A percentile compares a stretch with the other conserved stretches of the same genome.
These are phyloP conservation scores for Helleia helle DNA, from an alignment of 2,888 invertebrate species.

Conservation along the genomic window DNA sequence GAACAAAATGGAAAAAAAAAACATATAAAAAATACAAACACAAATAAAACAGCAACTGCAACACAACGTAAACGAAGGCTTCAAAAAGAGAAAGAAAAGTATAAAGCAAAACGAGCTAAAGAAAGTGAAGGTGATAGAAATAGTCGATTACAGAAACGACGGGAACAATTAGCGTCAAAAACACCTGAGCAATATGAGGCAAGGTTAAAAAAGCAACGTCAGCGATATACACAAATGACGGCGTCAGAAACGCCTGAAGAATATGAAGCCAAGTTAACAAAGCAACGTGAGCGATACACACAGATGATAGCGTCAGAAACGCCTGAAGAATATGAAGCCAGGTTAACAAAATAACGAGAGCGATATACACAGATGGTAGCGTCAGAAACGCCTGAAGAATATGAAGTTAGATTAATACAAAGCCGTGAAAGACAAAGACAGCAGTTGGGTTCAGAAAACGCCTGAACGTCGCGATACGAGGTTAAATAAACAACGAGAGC, in stretches of 20 bases:
- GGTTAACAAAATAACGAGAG: background rate
- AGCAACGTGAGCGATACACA: background rate
- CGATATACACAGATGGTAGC: background rate
- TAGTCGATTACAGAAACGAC: slow-evolving; percentile 1
- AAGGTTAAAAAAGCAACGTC: background rate
- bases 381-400: slow-evolving; percentile 11
- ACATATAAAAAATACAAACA: background rate
- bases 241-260: background rate
- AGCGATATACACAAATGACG: background rate
- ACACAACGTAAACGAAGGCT: background rate
- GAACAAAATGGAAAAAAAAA: slow-evolving; percentile 13
- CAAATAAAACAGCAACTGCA: slow-evolving; percentile 5
- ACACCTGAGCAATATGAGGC: background rate
- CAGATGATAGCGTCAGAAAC: background rate
- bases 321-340: background rate
- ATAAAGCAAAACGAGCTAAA: slow-evolving; percentile 1
- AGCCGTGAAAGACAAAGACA: background rate
- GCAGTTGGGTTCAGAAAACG: background rate
- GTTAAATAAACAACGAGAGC: slow-evolving; percentile 12
- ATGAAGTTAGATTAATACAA: slow-evolving; percentile 1
- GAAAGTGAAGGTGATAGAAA: background rate
- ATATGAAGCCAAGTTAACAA: background rate
- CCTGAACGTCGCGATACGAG: slow-evolving; percentile 11
- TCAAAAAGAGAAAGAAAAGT: slow-evolving; percentile 5
- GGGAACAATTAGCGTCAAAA: background rate